Evolutionary conservation across 2,797 vertebrate species (phyloP), one percentile per base, ranked within the genome.

Genomic region (Monodelphis domestica): DNA sequence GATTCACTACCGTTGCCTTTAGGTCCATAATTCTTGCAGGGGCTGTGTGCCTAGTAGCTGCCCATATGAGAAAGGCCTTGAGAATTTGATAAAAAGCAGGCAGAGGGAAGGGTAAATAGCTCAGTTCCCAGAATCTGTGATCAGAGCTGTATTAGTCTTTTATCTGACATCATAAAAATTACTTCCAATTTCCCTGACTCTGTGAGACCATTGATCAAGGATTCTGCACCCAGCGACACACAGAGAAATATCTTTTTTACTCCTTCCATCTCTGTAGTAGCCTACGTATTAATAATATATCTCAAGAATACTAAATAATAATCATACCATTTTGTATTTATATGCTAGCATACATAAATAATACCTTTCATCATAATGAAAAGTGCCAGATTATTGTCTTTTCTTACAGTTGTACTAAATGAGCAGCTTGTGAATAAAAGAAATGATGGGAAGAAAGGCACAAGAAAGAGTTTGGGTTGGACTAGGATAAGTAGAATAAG

Each of bases 281-380:
- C 53, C 90, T 92, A 29, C n/a, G n/a, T 3, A 33, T 93, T 95
- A 95, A 91, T 94, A 57, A 95, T 4, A 0, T 6, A 91, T 89
- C 92, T 93, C 54, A 90, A 54, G 50, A 90, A 93, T 91, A 90
- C 97, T 92, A 93, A 94, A 56, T 29, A 91, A 38, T 33, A 89
- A 87, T 28, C 51, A 51, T 21, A 88, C 87, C 28, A 26, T 57
- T 95, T 95, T 89, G 63, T 89, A 91, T 91, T 94, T 91, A 87
- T 56, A 59, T 21, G 56, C 55, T 93, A 91, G 54, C 57, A 93
- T 53, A 54, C 3, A 12, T 94, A 91, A 95, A 70, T 26, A 52
- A 94, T 95, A 87, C 91, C 33, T 90, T 93, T 70, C n/a, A 51
- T 84, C 56, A 55, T 59, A 87, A 91, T 29, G 78, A 54, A 84